Evolutionary conservation across 2,888 invertebrate species (phyloP).

Genomic region (Limnephilus marmoratus): DNA sequence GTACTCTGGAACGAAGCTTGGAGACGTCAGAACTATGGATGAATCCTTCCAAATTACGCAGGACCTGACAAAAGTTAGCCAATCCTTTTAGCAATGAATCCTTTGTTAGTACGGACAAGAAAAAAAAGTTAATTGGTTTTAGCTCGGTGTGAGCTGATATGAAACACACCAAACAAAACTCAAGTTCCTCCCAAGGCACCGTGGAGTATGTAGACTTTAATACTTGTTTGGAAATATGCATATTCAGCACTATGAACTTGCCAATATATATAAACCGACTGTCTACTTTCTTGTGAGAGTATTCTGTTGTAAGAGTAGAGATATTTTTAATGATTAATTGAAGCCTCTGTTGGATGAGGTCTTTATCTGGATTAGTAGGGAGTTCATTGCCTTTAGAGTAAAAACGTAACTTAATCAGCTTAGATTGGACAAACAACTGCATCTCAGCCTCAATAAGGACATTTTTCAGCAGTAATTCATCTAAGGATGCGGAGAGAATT

Average conservation of each 20-base stretch:
- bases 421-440: conserved; percentile 18
- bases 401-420: not conserved
- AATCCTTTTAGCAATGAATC: not conserved
- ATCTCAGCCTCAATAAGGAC: not conserved
- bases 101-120: not conserved
- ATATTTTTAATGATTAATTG: not conserved
- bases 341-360: not conserved
- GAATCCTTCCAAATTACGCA: not conserved
- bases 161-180: conserved; percentile 16
- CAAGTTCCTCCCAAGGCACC: conserved; percentile 32
- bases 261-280: not conserved
- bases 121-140: not conserved
- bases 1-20: not conserved
- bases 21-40: too few relatives aligned
- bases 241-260: conserved; percentile 20
- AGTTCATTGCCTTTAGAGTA: not conserved
- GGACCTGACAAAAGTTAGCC: not conserved
- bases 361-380: not conserved
- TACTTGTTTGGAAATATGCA: not conserved
- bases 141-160: not conserved
- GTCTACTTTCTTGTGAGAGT: not conserved
- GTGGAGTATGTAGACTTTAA: not conserved
- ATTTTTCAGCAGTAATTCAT: not conserved
- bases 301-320: not conserved
- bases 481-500: not conserved